Conservation (phyloP, 1,140 invertebrate species). For the Drosophila kikkawai region DNA sequence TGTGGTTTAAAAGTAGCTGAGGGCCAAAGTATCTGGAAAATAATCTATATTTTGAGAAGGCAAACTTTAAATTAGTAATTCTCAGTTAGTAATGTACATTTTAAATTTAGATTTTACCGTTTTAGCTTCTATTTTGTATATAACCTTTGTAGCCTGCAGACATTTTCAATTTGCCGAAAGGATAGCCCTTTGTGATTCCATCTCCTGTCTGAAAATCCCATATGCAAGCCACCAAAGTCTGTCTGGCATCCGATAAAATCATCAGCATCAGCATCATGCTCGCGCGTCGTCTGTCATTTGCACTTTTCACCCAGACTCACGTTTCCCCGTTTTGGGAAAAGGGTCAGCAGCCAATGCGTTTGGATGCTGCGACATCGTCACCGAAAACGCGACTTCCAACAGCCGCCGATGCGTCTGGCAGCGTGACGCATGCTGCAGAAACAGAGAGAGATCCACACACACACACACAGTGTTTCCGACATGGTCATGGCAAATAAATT, state of each 20-base stretch:
- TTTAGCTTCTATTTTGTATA: neutral
- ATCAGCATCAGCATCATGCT: slow-evolving; percentile 35
- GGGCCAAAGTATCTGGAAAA: neutral
- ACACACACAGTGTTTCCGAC: slow-evolving; percentile 29
- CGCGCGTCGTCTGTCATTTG: slow-evolving; percentile 38
- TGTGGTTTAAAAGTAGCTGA: neutral
- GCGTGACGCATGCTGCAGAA: slow-evolving; percentile 69
- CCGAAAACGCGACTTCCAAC: slow-evolving; percentile 29
- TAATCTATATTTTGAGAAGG: neutral
- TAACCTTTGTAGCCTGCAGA: neutral
- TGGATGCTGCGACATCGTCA: slow-evolving; percentile 37
- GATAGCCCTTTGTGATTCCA: slow-evolving; percentile 8
- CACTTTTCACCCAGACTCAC: slow-evolving; percentile 34
- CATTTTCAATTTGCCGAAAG: slow-evolving; percentile 18
- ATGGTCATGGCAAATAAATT: slow-evolving; percentile 75
- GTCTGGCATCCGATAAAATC: slow-evolving; percentile 49
- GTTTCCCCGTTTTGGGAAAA: slow-evolving; percentile 12
- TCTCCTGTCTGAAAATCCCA: slow-evolving; percentile 11
- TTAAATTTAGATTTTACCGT: neutral
- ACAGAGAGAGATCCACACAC: slow-evolving; percentile 13
- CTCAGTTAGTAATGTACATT: neutral
- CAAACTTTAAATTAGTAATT: neutral
- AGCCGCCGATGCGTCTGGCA: slow-evolving; percentile 70
- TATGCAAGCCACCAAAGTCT: slow-evolving; percentile 20
- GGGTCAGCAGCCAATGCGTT: slow-evolving; percentile 36